Conservation (phyloP, 2,797 vertebrate species). For the Manis javanica region DNA sequence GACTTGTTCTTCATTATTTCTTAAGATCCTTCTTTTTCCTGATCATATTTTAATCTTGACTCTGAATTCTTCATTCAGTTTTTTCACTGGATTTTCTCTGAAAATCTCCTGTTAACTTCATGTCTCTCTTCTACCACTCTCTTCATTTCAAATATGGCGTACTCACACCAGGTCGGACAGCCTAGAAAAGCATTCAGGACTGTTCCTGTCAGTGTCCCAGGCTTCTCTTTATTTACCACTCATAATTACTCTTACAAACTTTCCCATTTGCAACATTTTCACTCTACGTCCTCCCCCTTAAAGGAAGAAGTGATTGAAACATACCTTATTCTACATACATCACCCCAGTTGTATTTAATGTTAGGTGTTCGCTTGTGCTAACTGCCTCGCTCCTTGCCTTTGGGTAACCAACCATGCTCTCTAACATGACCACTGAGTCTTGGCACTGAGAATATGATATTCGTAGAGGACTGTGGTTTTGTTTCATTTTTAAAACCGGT, state of each 20-base stretch:
- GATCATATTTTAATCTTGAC: conserved; percentile 51
- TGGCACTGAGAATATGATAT: not conserved
- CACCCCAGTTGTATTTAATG: not conserved
- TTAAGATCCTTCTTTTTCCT: conserved; percentile 9
- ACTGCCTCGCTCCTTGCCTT: not conserved
- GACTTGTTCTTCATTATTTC: conserved; percentile 50
- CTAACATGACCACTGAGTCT: not conserved
- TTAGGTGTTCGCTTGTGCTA: not conserved
- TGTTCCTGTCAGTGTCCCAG: not conserved
- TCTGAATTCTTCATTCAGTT: conserved; percentile 43
- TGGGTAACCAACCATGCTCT: not conserved
- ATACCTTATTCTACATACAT: not conserved
- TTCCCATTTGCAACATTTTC: not conserved
- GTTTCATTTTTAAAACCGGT: not conserved
- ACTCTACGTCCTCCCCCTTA: not conserved
- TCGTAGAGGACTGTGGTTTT: not conserved
- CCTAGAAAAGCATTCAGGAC: not conserved
- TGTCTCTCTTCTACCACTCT: not conserved
- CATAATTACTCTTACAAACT: not conserved
- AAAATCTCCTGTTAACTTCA: not conserved
- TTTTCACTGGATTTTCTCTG: conserved; percentile 41
- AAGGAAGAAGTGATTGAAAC: not conserved
- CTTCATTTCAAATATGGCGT: not conserved
- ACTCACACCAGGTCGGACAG: not conserved
- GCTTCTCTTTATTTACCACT: not conserved